Evolutionary conservation across 1,140 invertebrate genomes (phyloP).

Genomic region (Achatina immaculata): DNA sequence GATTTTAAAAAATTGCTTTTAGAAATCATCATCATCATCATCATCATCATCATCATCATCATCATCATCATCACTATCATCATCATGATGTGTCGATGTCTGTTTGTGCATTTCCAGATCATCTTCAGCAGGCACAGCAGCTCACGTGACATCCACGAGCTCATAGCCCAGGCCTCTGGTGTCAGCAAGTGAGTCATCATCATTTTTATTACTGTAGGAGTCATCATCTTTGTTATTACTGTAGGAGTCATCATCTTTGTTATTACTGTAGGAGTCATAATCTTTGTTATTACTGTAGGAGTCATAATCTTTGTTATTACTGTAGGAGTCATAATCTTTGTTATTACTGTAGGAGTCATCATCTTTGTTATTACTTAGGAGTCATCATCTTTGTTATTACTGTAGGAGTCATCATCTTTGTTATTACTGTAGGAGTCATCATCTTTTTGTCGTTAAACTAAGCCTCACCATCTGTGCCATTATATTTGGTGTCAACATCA

Average conservation of each 20-base stretch:
- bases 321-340: too few species aligned
- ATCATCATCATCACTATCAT: too few species aligned
- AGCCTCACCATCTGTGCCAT: too few species aligned
- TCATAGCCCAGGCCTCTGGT: constrained; percentile 64
- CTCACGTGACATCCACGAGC: constrained; percentile 65
- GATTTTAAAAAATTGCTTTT: too few species aligned
- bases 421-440: neutral
- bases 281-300: neutral
- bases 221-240: neutral
- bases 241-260: neutral
- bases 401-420: neutral
- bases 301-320: too few species aligned
- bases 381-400: neutral
- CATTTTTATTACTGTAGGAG: neutral
- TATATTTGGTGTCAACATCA: too few species aligned
- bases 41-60: too few species aligned
- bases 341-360: too few species aligned
- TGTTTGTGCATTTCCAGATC: constrained; percentile 67
- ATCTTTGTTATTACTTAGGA: neutral
- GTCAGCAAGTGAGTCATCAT: constrained; percentile 58
- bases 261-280: neutral
- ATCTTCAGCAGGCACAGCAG: constrained; percentile 65
- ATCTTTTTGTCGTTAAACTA: neutral
- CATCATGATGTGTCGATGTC: too few species aligned
- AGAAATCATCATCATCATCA: too few species aligned